Conservation (phyloP, 2,113 vertebrate species). For the Serinus canaria region DNA sequence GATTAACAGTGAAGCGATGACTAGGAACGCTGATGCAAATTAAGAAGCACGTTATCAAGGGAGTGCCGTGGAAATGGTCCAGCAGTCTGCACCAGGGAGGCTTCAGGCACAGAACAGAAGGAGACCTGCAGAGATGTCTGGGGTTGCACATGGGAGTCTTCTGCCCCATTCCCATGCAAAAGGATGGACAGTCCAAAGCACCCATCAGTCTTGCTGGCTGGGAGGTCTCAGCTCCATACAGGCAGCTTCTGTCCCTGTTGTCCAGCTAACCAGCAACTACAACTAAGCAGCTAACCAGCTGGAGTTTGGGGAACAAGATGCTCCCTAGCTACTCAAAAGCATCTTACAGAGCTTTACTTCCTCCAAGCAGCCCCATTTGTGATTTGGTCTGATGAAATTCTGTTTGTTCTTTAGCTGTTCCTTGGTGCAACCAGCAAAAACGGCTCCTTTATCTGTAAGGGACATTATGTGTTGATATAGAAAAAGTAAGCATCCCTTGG, state of each 20-base stretch:
- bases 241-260: not conserved
- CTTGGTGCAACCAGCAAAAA: not conserved
- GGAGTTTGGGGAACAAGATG: not conserved
- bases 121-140: not conserved
- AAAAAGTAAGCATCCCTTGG: not conserved
- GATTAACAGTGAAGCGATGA: not conserved
- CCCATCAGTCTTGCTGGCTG: accelerated
- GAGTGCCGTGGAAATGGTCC: not conserved
- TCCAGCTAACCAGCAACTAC: not conserved
- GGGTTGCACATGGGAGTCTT: not conserved
- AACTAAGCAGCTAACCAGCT: not conserved
- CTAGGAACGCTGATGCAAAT: not conserved
- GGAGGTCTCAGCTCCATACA: not conserved
- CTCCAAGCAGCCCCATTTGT: not conserved
- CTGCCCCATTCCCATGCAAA: not conserved
- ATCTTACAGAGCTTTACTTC: not conserved
- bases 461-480: not conserved
- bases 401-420: not conserved
- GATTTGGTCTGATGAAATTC: not conserved
- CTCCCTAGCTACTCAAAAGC: not conserved
- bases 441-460: not conserved
- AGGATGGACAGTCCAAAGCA: accelerated
- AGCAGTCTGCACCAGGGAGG: not conserved
- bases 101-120: not conserved
- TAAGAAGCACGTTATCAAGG: not conserved